Evolutionary conservation across 2,888 invertebrate genomes (phyloP).

Genomic region (Cephus spinipes): DNA sequence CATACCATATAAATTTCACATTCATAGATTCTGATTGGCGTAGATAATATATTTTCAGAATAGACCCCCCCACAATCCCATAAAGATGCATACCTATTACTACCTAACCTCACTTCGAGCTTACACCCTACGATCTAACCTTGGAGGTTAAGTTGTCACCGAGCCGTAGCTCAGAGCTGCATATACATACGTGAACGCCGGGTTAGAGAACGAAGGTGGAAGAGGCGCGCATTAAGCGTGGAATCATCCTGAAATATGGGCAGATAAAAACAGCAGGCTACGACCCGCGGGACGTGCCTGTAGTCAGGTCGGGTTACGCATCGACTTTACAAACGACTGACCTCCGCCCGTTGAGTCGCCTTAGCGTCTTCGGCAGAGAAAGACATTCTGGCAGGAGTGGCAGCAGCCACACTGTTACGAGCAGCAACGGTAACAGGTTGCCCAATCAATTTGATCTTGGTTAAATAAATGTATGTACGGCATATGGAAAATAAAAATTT

Average conservation of each 20-base stretch:
- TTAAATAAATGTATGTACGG: slow-evolving; percentile 9
- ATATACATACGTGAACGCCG: neutral
- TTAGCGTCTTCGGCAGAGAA: slow-evolving; percentile 29
- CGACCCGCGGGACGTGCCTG: slow-evolving; percentile 52
- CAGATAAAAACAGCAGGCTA: slow-evolving; percentile 65
- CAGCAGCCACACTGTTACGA: slow-evolving; percentile 11
- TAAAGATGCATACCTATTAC: neutral
- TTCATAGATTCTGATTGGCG: neutral
- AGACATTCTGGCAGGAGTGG: slow-evolving; percentile 23
- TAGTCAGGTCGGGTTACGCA: slow-evolving; percentile 62
- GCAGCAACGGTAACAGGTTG: slow-evolving; percentile 12
- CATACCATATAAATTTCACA: neutral
- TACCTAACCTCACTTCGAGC: neutral
- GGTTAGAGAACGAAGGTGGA: slow-evolving; percentile 25
- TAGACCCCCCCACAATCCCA: neutral
- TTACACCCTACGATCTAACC: neutral
- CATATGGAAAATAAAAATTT: neutral
- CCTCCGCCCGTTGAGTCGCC: slow-evolving; percentile 39
- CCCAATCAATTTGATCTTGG: neutral
- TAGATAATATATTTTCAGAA: neutral
- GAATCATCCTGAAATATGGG: slow-evolving; percentile 64
- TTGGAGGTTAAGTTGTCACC: slow-evolving; percentile 56
- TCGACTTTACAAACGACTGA: slow-evolving; percentile 59
- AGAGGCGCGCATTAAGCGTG: slow-evolving; percentile 27
- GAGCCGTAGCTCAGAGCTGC: slow-evolving; percentile 23